Evolutionary conservation across 53 echinoderm and acorn worm genomes (phyloP).

Genomic region (Crossaster papposus): DNA sequence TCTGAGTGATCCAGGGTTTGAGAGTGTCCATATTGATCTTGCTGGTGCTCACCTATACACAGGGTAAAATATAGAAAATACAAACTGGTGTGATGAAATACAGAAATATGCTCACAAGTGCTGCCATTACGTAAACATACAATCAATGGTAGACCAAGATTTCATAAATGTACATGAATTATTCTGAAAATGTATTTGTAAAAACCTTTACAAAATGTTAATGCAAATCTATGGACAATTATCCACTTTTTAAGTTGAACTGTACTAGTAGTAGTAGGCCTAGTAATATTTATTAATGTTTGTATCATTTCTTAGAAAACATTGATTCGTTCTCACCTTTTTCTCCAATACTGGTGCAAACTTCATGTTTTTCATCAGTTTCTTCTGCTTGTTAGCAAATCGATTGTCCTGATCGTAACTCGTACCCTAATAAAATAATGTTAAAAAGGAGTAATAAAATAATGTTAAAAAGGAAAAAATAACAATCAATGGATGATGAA

Average conservation of each 20-base stretch:
- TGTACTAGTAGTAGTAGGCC: too few species aligned
- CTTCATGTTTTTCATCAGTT: conserved; percentile 90
- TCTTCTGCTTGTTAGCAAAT: conserved; percentile 99
- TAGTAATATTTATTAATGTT: too few species aligned
- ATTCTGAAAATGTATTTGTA: too few species aligned
- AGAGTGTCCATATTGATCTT: conserved; percentile 95
- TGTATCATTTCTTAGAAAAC: background rate
- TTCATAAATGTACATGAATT: too few species aligned
- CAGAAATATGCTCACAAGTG: background rate
- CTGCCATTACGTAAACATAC: background rate
- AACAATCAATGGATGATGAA: too few species aligned
- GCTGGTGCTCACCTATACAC: conserved; percentile 88
- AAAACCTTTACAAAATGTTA: too few species aligned
- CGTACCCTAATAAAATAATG: conserved; percentile 76
- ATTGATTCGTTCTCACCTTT: conserved; percentile 62
- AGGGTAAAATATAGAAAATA: background rate
- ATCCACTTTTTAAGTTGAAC: too few species aligned
- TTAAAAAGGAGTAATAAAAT: background rate
- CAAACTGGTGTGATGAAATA: background rate
- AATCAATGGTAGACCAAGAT: too few species aligned
- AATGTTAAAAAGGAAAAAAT: background rate
- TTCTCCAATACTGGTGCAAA: conserved; percentile 91
- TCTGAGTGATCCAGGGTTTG: conserved; percentile 97
- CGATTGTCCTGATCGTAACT: conserved; percentile 99
- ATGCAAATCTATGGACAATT: too few species aligned